Evolutionary conservation across 1,140 invertebrate species (phyloP), one percentile per base, ranked within the genome.

Genomic region (Amphibalanus amphitrite): DNA sequence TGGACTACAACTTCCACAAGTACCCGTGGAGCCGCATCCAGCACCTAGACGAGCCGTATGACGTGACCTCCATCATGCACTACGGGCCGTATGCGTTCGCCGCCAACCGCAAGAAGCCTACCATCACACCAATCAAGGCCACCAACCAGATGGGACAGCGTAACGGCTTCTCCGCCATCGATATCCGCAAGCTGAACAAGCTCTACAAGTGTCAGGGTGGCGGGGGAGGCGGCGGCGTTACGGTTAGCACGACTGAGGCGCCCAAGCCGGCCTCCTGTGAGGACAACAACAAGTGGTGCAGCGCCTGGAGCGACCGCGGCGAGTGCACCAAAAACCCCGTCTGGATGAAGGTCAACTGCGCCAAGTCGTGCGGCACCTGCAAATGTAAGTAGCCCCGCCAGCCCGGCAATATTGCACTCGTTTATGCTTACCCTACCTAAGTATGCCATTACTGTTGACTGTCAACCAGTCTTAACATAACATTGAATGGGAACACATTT

Each of bases 11-110:
- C 72, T 85, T 84, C 74, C 72, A 79, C 23, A 84, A 82, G 67
- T 82, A 79, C 69, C 74, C 74, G 10, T 76, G 76, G 70, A 76
- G 77, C 26, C 72, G 77, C 10, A 78, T 81, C 28, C 80, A 83
- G 71, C 77, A 79, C 72, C 76, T 83, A 20, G 78, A 78, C 28
- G 80, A 81, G 13, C 73, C 77, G 0, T 85, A 85, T 75, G 85
- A 87, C 74, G 84, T 84, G 72, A 76, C 23, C 67, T 82, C 81
- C 0, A 79, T 84, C n/a, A 83, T 85, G 83, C 84, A 85, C 74
- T 85, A 85, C 73, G 82, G 82, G 0, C 77, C 81, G 10, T 83
- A 79, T 73, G 83, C 83, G 17, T 85, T 85, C 77, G 80, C 83
- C 47, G 79, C 78, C 69, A 81, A 75, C 65, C 70, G 70, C 23